A percentile compares a stretch with the other conserved stretches of the same genome.
Evolutionary conservation across 2,888 invertebrate species (phyloP).

Genomic region (Trichacis sp.): DNA sequence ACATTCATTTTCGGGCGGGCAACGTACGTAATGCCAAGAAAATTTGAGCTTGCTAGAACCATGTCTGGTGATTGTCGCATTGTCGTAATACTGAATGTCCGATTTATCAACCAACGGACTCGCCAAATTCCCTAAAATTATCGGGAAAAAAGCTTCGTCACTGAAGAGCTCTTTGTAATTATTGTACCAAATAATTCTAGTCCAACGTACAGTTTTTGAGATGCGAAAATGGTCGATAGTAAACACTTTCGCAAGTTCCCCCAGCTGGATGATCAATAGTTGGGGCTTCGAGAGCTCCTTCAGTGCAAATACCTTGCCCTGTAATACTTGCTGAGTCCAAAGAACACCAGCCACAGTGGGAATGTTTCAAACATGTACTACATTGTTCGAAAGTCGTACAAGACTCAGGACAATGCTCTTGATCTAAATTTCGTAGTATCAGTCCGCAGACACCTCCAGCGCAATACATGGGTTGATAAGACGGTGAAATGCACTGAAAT

Average conservation of each 20-base stretch:
- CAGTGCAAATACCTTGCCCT: constrained; percentile 88
- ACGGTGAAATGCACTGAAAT: constrained; percentile 83
- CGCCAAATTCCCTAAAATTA: too few species aligned
- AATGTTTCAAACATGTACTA: constrained; percentile 86
- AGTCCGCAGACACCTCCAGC: constrained; percentile 92
- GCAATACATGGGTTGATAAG: constrained; percentile 88
- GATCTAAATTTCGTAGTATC: constrained; percentile 77
- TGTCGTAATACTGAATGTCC: constrained; percentile 23
- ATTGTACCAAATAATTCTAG: too few species aligned
- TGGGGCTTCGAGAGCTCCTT: constrained; percentile 80
- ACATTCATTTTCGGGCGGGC: constrained; percentile 95
- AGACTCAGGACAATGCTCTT: constrained; percentile 83
- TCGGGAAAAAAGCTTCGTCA: too few species aligned
- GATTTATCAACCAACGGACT: too few species aligned
- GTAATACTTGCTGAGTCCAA: constrained; percentile 71
- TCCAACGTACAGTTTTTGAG: constrained; percentile 49
- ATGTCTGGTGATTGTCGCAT: constrained; percentile 48
- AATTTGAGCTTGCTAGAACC: constrained; percentile 68
- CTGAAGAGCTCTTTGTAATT: too few species aligned
- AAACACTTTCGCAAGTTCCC: constrained; percentile 71
- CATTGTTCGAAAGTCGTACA: constrained; percentile 88
- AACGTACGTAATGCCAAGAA: constrained; percentile 89
- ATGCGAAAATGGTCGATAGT: constrained; percentile 57
- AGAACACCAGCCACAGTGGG: constrained; percentile 96
- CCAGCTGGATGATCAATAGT: constrained; percentile 74